These are phyloP conservation scores for Zygogramma bicolorata DNA, from an alignment of 2,888 invertebrate species.

Conservation along the genomic window DNA sequence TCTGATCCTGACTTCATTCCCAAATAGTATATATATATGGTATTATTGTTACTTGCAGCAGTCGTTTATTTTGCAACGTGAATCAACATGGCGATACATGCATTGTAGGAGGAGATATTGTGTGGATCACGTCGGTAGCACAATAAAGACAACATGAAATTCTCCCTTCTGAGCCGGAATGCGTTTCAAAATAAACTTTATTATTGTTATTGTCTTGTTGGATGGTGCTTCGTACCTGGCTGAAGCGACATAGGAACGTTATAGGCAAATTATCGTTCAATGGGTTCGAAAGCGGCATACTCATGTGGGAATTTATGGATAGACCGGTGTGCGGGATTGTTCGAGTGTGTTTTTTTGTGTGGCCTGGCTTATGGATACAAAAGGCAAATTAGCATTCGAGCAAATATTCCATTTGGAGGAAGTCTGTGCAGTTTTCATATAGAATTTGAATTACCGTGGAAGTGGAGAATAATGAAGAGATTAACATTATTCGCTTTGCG, in stretches of 20 bases:
- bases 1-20: no score
- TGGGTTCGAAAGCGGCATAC: background rate
- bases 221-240: background rate
- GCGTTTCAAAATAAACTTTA: constrained; percentile 28
- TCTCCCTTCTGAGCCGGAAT: constrained; percentile 25
- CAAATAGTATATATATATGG: no score
- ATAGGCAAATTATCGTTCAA: background rate
- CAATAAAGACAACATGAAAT: constrained; percentile 29
- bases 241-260: background rate
- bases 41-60: constrained; percentile 21
- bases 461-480: no score
- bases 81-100: constrained; percentile 18
- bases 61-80: constrained; percentile 23
- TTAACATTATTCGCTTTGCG: no score
- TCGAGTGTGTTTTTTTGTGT: background rate
- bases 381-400: background rate
- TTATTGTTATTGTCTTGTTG: constrained; percentile 25
- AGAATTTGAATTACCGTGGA: no score
- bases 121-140: constrained; percentile 20
- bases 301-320: background rate
- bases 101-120: constrained; percentile 16
- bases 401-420: background rate
- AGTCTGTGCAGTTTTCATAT: no score
- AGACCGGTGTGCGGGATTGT: background rate
- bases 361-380: background rate